A percentile compares a stretch with the other conserved stretches of the same genome.
These are phyloP conservation scores for Catonia carolina DNA, from an alignment of 2,888 invertebrate genomes.

Conservation along the genomic window DNA sequence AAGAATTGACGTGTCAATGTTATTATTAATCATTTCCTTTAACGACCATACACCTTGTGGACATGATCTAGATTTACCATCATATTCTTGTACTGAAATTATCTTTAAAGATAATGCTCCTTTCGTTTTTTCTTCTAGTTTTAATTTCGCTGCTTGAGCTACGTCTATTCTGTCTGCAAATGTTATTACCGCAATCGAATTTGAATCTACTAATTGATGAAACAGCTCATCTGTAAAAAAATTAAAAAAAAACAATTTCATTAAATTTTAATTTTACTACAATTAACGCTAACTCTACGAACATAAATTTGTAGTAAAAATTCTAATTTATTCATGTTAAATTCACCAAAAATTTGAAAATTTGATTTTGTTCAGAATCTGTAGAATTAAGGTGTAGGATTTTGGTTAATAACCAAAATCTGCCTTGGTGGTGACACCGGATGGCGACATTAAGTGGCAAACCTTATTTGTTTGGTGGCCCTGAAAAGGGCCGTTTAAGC, in stretches of 20 bases:
- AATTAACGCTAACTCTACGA: no score
- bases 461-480: no score
- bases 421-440: no score
- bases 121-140: constrained; percentile 21
- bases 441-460: no score
- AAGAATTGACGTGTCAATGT: constrained; percentile 47
- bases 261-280: no score
- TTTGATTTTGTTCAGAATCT: no score
- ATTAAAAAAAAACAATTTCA: constrained; percentile 10
- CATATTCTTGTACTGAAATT: constrained; percentile 11
- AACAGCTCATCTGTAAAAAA: constrained; percentile 59
- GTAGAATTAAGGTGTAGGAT: no score
- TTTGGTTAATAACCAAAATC: no score
- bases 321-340: no score
- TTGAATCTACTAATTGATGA: constrained; percentile 55
- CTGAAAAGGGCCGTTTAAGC: no score
- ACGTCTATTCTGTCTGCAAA: background rate
- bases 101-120: constrained; percentile 5
- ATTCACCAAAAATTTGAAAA: no score
- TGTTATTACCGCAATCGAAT: constrained; percentile 36
- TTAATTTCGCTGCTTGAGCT: constrained; percentile 10
- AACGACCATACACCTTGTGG: constrained; percentile 21
- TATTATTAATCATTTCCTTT: constrained; percentile 44
- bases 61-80: background rate
- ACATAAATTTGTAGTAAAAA: no score